Evolutionary conservation across 2,888 invertebrate species (phyloP), one percentile per base, ranked within the genome.

Genomic region (Drosophila paucipuncta): DNA sequence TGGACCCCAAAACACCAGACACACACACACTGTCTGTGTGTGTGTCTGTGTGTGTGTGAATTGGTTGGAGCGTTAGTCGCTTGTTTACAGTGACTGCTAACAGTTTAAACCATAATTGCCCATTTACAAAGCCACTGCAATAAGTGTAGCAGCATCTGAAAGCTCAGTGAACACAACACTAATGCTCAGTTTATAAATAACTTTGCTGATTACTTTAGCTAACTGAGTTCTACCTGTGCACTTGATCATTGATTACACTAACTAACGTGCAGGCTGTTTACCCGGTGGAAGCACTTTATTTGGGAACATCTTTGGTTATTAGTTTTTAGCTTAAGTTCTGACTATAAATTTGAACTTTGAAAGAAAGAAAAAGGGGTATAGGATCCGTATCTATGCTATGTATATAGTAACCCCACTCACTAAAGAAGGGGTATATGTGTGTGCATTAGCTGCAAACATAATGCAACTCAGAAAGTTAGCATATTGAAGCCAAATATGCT

Each of bases 21-120:
- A 28, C 57, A 58, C 62, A 52, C 25, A 53, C 53, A 2, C 4
- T 33, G 33, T 55, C 16, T 37, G 25, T 2, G 5, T 54, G 25
- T 18, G 37, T 37, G 37, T n/a, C 13, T 28, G 10, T n/a, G 16
- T 28, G 39, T 55, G 68, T 49, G 53, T 37, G 49, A 65, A 64
- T 43, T 59, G 54, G 41, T 49, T 43, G 57, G 52, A 62, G 57
- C 77, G 82, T 86, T 85, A 78, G 83, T 72, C 63, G 60, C 83
- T 73, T 79, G 83, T 83, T 85, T 79, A 84, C 83, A 83, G 70
- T 78, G 79, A 54, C 79, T 71, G 67, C 75, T 54, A 71, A 71
- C 64, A 68, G 71, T 71, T 60, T 28, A 18, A 50, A n/a, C 60
- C 41, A 53, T 58, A 67, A 73, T 73, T 61, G 61, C 30, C 73